Evolutionary conservation across 2,113 vertebrate species (phyloP).

Genomic region (Labrus mixtus): DNA sequence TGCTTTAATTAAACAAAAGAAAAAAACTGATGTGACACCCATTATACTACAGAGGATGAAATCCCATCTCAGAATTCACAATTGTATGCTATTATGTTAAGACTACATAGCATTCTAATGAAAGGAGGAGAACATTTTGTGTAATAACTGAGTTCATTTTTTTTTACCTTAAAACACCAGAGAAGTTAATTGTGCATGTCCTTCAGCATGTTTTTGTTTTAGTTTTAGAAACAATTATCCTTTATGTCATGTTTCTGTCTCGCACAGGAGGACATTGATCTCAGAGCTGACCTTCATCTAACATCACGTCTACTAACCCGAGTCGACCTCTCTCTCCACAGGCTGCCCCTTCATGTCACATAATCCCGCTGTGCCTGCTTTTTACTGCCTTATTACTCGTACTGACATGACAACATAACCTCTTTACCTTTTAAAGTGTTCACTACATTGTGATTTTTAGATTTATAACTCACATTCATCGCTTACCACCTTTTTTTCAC

Average conservation of each 20-base stretch:
- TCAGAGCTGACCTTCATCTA: constrained; percentile 39
- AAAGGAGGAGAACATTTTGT: no score
- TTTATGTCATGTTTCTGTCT: background rate
- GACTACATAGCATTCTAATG: no score
- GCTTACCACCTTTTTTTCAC: background rate
- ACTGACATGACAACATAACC: background rate
- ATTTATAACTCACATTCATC: background rate
- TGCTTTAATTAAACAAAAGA: background rate
- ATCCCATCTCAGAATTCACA: no score
- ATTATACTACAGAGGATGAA: background rate
- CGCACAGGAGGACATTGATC: background rate
- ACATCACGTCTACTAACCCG: constrained; percentile 32
- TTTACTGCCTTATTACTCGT: background rate
- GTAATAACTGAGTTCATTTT: no score
- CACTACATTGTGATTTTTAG: background rate
- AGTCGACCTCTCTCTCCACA: constrained; percentile 14
- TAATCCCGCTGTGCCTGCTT: background rate
- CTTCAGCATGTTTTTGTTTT: background rate
- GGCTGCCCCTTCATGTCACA: background rate
- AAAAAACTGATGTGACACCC: background rate
- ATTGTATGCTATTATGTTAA: no score
- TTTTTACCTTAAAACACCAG: no score
- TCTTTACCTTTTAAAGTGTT: background rate
- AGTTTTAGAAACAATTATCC: background rate
- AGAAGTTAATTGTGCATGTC: background rate